Evolutionary conservation across 2,797 vertebrate genomes (phyloP).

Genomic region (Anguilla anguilla): DNA sequence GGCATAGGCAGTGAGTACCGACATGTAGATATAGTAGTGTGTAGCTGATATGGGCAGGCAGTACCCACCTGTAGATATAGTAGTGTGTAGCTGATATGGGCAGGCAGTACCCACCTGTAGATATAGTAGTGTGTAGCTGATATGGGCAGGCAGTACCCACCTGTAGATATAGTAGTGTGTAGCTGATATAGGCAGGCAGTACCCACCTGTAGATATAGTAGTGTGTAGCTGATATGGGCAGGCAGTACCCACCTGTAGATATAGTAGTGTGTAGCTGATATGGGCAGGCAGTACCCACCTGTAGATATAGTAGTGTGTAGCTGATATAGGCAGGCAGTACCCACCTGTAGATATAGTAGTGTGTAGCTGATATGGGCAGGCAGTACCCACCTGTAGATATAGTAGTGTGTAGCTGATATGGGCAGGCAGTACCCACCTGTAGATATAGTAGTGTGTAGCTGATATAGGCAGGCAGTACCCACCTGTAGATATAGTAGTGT

Average conservation of each 20-base stretch:
- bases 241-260: too few relatives aligned
- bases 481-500: not conserved
- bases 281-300: not conserved
- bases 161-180: not conserved
- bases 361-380: not conserved
- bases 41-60: too few relatives aligned
- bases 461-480: not conserved
- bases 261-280: not conserved
- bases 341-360: not conserved
- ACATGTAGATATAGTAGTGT: constrained; percentile 58
- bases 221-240: not conserved
- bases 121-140: not conserved
- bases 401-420: not conserved
- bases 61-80: not conserved
- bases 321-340: too few relatives aligned
- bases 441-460: not conserved
- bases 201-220: not conserved
- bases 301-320: constrained; percentile 69
- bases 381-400: not conserved
- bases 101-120: not conserved
- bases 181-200: not conserved
- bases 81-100: not conserved
- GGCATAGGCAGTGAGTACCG: not conserved
- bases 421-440: not conserved
- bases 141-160: not conserved